Evolutionary conservation across 2,113 vertebrate species (phyloP).

Genomic region (Calyptomena viridis): DNA sequence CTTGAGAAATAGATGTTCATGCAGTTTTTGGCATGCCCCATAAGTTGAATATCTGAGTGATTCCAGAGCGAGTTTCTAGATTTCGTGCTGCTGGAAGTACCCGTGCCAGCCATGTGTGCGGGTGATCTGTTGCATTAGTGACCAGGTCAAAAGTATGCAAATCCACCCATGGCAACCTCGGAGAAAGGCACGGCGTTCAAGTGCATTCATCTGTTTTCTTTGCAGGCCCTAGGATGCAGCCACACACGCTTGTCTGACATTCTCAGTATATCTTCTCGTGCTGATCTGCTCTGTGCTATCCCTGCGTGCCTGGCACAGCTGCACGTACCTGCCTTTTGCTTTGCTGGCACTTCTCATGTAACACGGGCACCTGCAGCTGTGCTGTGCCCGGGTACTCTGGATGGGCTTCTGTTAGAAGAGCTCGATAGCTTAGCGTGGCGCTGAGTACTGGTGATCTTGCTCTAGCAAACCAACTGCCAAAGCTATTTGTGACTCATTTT

Average conservation of each 20-base stretch:
- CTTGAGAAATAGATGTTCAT: not conserved
- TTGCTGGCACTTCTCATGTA: rapidly evolving
- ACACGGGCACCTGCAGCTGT: not conserved
- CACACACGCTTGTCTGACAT: rapidly evolving
- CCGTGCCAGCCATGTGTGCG: rapidly evolving
- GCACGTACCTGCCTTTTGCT: not conserved
- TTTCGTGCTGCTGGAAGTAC: not conserved
- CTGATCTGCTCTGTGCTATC: not conserved
- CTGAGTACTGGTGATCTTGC: not conserved
- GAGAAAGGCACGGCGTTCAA: rapidly evolving
- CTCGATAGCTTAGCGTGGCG: not conserved
- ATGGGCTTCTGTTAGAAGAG: not conserved
- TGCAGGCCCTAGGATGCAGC: not conserved
- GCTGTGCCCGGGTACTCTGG: not conserved
- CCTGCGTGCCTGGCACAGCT: rapidly evolving
- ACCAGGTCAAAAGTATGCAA: rapidly evolving
- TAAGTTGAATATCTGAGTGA: not conserved
- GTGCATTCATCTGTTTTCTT: not conserved
- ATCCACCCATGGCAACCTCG: rapidly evolving
- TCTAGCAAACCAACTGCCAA: not conserved
- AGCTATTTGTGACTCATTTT: not conserved
- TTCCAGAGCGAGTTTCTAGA: not conserved
- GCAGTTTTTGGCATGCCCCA: not conserved
- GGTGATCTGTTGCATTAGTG: not conserved
- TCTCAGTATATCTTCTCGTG: not conserved